Base-by-base conservation (phyloP, 1,140 invertebrate species). In the Drosophila lini region DNA sequence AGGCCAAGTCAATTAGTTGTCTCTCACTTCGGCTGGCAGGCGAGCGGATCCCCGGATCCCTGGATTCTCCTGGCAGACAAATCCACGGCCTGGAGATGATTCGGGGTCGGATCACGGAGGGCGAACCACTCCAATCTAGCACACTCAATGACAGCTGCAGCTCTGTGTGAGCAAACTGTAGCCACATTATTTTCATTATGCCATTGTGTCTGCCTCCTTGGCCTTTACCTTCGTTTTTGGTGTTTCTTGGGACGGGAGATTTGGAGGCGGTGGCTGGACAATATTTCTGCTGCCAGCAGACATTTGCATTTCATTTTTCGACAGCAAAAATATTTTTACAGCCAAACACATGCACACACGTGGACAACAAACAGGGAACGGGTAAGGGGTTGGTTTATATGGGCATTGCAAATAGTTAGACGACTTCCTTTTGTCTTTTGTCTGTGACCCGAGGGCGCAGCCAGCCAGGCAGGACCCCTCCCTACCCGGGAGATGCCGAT, bases 251-350 rank as follows among this genome's bases (percentile, higher is more conserved):
- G 15, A 19, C 7, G 2, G 50, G 40, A 34, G 40, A 10, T 11
- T 45, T 42, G 56, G 38, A 42, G 16, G 28, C 3, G 31, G 11
- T 19, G 62, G 56, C 59, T 73, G 65, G 75, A 82, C 47, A 76
- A 79, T 85, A 81, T 86, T 86, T 85, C 75, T 68, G 65, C 57
- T 80, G 78, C 45, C 74, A 70, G 52, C 79, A 65, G 83, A 74
- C 80, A 86, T 86, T 88, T 86, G 83, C 83, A 86, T 86, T 86
- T 86, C 80, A 80, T 82, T 85, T 88, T 86, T 86, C 67, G 83
- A 88, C 83, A 86, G 83, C 64, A 80, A 82, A 81, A 88, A 80
- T 86, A 83, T 78, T 78, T 78, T 78, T 78, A 55, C 64, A 69
- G 53, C 25, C 74, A 53, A 55, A 57, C 28, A 56, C 16, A 76